Conservation (phyloP, 1,140 invertebrate species). For the Orius insidiosus region DNA sequence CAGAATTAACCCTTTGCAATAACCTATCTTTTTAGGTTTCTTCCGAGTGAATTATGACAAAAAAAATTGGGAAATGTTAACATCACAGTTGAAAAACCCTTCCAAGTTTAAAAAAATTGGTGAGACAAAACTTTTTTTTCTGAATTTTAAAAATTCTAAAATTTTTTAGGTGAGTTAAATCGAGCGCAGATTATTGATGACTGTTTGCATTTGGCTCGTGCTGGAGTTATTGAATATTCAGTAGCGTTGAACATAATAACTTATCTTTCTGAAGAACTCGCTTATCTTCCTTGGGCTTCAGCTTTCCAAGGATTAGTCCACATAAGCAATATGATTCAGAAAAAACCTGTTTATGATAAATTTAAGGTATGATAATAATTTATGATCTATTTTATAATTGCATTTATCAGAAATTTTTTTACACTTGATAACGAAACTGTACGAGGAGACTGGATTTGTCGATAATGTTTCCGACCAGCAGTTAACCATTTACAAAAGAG, state of each 20-base stretch:
- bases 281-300: slow-evolving; percentile 64
- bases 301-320: slow-evolving; percentile 49
- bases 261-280: slow-evolving; percentile 53
- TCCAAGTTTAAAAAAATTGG: slow-evolving; percentile 30
- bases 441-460: slow-evolving; percentile 44
- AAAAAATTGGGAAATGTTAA: slow-evolving; percentile 58
- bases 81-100: slow-evolving; percentile 41
- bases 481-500: slow-evolving; percentile 44
- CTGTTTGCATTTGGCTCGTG: slow-evolving; percentile 62
- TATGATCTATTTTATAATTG: slow-evolving; percentile 2
- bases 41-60: slow-evolving; percentile 71
- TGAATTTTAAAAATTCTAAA: not conserved
- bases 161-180: slow-evolving; percentile 51
- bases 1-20: no score
- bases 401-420: slow-evolving; percentile 43
- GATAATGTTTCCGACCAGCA: slow-evolving; percentile 41
- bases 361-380: slow-evolving; percentile 41
- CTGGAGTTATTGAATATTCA: slow-evolving; percentile 41
- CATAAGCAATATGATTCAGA: slow-evolving; percentile 53
- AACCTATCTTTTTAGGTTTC: slow-evolving; percentile 36
- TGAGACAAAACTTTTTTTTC: slow-evolving; percentile 8
- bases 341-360: slow-evolving; percentile 49
- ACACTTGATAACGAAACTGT: slow-evolving; percentile 41
- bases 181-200: slow-evolving; percentile 79
- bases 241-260: slow-evolving; percentile 54